Evolutionary conservation across 2,797 vertebrate species (phyloP), one percentile per base, ranked within the genome.

Genomic region (Molossus molossus): DNA sequence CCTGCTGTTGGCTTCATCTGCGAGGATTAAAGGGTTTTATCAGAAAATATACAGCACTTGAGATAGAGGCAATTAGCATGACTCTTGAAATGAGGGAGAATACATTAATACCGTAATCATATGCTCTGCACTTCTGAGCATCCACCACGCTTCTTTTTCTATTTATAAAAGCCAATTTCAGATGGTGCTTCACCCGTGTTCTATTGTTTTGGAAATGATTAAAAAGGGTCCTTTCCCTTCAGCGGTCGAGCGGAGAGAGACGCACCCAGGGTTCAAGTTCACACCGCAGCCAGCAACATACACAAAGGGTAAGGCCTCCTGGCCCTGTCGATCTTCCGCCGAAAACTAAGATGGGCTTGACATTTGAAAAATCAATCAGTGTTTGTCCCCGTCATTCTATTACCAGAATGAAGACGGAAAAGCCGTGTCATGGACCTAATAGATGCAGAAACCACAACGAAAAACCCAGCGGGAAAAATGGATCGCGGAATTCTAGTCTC

Each of bases 1-100:
- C 5, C 55, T 17, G 25, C 53, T 45, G 7, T 53, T 3, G 8
- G 0, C n/a, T 3, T 13, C 1, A 1, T 14, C 27, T 11, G 13
- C 40, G 1, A 40, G 20, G 1, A 18, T 13, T 9, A 73, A 17
- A 3, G 20, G 29, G 5, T 40, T 81, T 27, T 17, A 50, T 5
- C 21, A 6, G 48, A 40, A 86, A 33, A 21, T 9, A 4, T 4
- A 50, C 9, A 7, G 2, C 20, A 7, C 33, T 55, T 76, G 62
- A 65, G 57, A 14, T 25, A 9, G 53, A 69, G 60, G 15, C 20
- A 3, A 27, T 11, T 29, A 13, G 10, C 57, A 7, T 0, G 37
- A 45, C 53, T 20, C 25, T 50, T 21, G 7, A 2, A 18, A 0
- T 10, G 57, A 64, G 7, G 45, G 37, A 67, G 33, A 29, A 33